A percentile compares a stretch with the other conserved stretches of the same genome.
phyloP scores from a whole-genome alignment of 2,888 invertebrate genomes.

The Xanthia togata region DNA sequence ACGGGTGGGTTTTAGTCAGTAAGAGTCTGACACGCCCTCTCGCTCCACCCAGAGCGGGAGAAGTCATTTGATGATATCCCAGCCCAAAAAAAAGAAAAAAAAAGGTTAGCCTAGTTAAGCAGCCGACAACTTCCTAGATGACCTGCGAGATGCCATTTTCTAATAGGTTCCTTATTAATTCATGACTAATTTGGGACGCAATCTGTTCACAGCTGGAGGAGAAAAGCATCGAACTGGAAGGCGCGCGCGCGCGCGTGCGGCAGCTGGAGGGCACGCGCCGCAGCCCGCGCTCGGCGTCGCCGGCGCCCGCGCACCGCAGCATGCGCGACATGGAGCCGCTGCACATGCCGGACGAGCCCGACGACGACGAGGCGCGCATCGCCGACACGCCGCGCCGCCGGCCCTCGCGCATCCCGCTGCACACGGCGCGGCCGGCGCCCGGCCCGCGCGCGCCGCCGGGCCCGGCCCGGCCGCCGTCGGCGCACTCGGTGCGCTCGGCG shows the following conservation, averaged over 20 bases:
- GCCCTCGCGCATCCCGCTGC: conserved; percentile 85
- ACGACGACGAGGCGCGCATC: conserved; percentile 93
- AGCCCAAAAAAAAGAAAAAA: too few relatives aligned
- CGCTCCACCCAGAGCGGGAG: too few relatives aligned
- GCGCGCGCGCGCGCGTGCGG: conserved; percentile 94
- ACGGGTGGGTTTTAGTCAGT: too few relatives aligned
- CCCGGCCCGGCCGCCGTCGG: conserved; percentile 73
- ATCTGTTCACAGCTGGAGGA: conserved; percentile 93
- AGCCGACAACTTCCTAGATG: not conserved
- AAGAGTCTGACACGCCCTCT: too few relatives aligned
- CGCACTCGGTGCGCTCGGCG: conserved; percentile 78
- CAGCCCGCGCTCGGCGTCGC: conserved; percentile 70
- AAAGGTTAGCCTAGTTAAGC: not conserved
- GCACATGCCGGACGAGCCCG: conserved; percentile 85
- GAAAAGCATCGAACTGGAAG: conserved; percentile 95
- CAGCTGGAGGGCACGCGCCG: conserved; percentile 91
- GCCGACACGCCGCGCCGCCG: conserved; percentile 91
- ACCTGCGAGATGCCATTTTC: too few relatives aligned
- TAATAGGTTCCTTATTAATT: not conserved
- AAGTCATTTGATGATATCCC: too few relatives aligned
- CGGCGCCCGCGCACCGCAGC: conserved; percentile 74
- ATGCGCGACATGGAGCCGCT: conserved; percentile 88
- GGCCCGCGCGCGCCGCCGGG: conserved; percentile 76
- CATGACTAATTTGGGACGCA: not conserved
- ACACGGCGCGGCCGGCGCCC: conserved; percentile 67